Evolutionary conservation across 2,888 invertebrate genomes (phyloP).

Genomic region (Chelonus formosanus): DNA sequence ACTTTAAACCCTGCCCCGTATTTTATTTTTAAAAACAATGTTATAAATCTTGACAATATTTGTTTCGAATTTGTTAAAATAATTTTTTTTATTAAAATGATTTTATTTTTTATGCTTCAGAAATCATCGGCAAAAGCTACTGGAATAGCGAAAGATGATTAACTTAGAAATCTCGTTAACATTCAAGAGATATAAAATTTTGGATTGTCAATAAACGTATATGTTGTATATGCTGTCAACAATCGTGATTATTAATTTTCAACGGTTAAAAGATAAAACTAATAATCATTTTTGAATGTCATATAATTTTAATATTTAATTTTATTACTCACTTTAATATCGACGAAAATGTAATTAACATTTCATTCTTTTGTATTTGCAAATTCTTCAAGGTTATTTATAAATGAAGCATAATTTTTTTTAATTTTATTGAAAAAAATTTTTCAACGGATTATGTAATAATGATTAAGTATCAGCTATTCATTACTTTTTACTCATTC

Average conservation of each 20-base stretch:
- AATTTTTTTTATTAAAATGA: neutral
- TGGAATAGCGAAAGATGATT: slow-evolving; percentile 63
- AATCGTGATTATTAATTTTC: neutral
- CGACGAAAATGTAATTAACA: too few species aligned
- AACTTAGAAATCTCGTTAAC: neutral
- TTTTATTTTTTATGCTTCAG: slow-evolving; percentile 46
- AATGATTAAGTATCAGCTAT: slow-evolving; percentile 2
- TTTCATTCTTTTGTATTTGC: too few species aligned
- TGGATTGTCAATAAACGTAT: neutral
- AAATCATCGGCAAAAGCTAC: slow-evolving; percentile 61
- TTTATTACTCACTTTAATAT: too few species aligned
- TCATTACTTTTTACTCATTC: slow-evolving; percentile 39
- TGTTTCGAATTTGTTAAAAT: too few species aligned
- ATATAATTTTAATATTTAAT: too few species aligned
- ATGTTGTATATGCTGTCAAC: neutral
- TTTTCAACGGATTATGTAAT: slow-evolving; percentile 28
- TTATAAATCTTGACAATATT: too few species aligned
- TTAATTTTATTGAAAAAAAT: slow-evolving; percentile 30
- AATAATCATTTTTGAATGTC: too few species aligned
- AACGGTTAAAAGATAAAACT: too few species aligned
- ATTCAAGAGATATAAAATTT: neutral
- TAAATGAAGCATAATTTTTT: neutral
- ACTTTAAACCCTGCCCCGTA: too few species aligned
- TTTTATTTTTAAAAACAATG: too few species aligned
- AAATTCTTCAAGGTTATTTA: too few species aligned